These are phyloP conservation scores for Marasmarcha lunaedactyla DNA, from an alignment of 2,888 invertebrate species.

Conservation along the genomic window DNA sequence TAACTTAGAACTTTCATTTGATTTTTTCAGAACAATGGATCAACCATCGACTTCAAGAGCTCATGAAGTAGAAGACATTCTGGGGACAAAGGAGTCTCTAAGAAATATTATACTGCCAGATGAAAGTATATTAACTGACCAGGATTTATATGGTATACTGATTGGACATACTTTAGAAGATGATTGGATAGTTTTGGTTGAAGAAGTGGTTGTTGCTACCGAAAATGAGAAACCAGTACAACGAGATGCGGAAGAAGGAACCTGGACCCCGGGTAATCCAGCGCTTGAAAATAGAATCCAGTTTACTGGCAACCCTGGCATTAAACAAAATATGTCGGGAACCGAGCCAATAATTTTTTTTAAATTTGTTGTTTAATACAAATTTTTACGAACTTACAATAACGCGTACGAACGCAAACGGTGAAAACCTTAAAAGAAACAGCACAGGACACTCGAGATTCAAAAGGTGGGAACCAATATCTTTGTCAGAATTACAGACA, in stretches of 20 bases:
- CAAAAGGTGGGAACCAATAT: no score
- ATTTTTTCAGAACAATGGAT: constrained; percentile 10
- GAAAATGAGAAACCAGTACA: constrained; percentile 11
- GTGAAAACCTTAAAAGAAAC: no score
- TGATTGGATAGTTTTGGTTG: constrained; percentile 13
- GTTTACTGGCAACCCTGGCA: constrained; percentile 14
- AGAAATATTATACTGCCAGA: constrained; percentile 12
- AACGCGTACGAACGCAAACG: constrained; percentile 13
- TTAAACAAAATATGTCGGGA: constrained; percentile 13
- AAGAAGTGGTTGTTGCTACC: constrained; percentile 12
- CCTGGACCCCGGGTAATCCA: constrained; percentile 10
- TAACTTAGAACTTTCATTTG: no score
- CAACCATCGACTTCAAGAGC: constrained; percentile 12
- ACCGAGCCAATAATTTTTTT: constrained; percentile 14
- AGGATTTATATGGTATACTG: constrained; percentile 13
- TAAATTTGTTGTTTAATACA: constrained; percentile 14
- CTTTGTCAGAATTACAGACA: no score
- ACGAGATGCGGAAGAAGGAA: constrained; percentile 4
- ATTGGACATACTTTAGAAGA: constrained; percentile 10
- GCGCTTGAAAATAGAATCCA: constrained; percentile 11
- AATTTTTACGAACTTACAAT: constrained; percentile 12
- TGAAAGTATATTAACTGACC: constrained; percentile 8
- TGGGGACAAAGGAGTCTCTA: constrained; percentile 11
- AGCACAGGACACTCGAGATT: no score
- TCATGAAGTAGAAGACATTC: constrained; percentile 9